A percentile compares a stretch with the other conserved stretches of the same genome.
phyloP scores from a whole-genome alignment of 2,888 invertebrate species.

The Drosophila pegasa region DNA sequence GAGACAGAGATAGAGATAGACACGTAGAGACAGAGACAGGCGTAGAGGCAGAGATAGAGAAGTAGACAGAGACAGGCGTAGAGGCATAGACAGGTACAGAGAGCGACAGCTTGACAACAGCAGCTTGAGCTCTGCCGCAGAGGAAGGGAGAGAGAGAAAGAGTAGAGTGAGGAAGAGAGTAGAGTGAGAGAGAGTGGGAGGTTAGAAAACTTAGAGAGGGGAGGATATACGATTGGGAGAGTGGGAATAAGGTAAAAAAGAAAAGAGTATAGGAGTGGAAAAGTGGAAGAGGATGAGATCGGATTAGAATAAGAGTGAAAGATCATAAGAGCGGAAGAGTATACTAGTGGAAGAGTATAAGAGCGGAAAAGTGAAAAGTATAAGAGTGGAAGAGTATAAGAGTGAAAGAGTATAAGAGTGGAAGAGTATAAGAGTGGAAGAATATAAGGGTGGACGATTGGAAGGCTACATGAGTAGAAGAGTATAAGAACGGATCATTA shows the following conservation, averaged over 20 bases:
- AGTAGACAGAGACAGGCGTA: too few relatives aligned
- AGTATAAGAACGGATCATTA: not conserved
- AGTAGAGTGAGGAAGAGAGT: not conserved
- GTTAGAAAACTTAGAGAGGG: too few relatives aligned
- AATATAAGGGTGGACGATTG: not conserved
- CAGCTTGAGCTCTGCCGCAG: too few relatives aligned
- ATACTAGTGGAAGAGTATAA: not conserved
- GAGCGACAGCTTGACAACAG: too few relatives aligned
- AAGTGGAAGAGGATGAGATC: not conserved
- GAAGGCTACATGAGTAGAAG: too few relatives aligned
- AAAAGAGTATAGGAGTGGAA: not conserved
- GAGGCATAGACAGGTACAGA: too few relatives aligned
- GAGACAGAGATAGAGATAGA: not conserved
- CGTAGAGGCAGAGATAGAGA: too few relatives aligned
- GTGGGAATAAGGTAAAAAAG: not conserved
- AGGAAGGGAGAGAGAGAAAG: too few relatives aligned
- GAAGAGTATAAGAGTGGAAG: not conserved
- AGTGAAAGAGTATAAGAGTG: not conserved
- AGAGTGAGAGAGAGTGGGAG: too few relatives aligned
- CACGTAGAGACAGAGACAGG: conserved; percentile 9
- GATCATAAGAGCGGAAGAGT: too few relatives aligned
- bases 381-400: not conserved
- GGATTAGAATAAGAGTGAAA: not conserved
- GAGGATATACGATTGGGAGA: not conserved
- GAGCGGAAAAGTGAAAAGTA: not conserved